Conservation (phyloP, 2,797 vertebrate species). For the Danio aesculapii region DNA sequence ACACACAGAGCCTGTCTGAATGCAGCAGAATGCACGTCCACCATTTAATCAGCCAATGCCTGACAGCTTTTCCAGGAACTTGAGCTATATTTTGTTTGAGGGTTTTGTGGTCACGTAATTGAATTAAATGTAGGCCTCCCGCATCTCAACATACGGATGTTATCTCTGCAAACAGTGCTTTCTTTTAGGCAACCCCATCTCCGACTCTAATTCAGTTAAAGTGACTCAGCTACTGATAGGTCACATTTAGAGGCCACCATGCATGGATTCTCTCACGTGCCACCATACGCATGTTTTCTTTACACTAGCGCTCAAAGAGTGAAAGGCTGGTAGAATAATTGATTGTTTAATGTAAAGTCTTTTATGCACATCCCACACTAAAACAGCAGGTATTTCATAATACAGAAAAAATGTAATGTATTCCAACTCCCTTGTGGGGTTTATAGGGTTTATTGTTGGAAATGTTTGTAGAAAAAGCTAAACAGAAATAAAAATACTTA, state of each 20-base stretch:
- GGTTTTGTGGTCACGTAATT: background rate
- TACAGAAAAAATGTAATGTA: too few relatives aligned
- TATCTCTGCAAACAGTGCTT: slow-evolving; percentile 8
- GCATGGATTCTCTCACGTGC: background rate
- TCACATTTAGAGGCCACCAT: background rate
- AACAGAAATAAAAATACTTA: too few relatives aligned
- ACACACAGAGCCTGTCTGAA: slow-evolving; percentile 25
- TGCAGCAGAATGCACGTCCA: slow-evolving; percentile 38
- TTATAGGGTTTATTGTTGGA: too few relatives aligned
- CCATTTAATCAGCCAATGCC: slow-evolving; percentile 30
- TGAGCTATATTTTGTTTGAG: slow-evolving; percentile 9
- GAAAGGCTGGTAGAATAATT: too few relatives aligned
- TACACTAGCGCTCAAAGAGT: background rate
- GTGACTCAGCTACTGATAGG: background rate
- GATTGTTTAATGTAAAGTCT: background rate
- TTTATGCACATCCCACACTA: background rate
- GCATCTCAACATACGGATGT: slow-evolving; percentile 9
- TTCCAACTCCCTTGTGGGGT: too few relatives aligned
- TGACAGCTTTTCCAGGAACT: slow-evolving; percentile 34
- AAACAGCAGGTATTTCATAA: too few relatives aligned
- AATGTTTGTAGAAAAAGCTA: too few relatives aligned
- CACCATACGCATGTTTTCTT: background rate
- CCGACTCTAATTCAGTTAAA: background rate
- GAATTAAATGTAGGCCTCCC: slow-evolving; percentile 4
- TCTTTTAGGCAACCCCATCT: background rate